These are phyloP conservation scores for Conger conger DNA, from an alignment of 2,113 vertebrate genomes.

Conservation along the genomic window DNA sequence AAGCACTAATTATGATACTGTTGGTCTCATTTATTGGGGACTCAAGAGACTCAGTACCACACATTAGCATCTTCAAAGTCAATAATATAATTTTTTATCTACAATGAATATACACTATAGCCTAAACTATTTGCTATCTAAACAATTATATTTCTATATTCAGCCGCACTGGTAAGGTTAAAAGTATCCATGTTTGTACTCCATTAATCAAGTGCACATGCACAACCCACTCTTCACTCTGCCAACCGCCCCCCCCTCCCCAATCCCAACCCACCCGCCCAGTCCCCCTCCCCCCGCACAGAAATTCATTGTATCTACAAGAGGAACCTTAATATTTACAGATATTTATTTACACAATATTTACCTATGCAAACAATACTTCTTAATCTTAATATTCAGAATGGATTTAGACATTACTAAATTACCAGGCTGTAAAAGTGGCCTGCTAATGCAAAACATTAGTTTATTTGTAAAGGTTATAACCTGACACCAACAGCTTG, in stretches of 20 bases:
- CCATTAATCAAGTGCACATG: neutral
- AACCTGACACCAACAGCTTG: slow-evolving; percentile 70
- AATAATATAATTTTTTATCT: neutral
- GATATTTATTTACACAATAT: neutral
- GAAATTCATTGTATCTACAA: neutral
- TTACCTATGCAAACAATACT: too few species aligned
- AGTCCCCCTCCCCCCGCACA: too few species aligned
- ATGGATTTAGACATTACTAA: too few species aligned
- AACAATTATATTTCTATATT: neutral
- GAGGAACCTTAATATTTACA: neutral
- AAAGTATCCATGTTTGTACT: neutral
- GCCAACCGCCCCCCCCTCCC: too few species aligned
- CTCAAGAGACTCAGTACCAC: slow-evolving; percentile 18
- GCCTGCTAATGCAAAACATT: slow-evolving; percentile 51
- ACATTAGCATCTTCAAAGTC: neutral
- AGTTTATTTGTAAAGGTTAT: slow-evolving; percentile 79
- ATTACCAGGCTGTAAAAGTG: neutral
- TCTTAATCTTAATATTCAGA: too few species aligned
- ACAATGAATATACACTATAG: neutral
- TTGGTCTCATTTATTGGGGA: slow-evolving; percentile 19
- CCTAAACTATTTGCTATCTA: neutral
- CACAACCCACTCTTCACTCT: too few species aligned
- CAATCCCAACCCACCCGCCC: too few species aligned
- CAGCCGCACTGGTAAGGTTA: neutral
- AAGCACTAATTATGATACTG: slow-evolving; percentile 32